Conservation (phyloP, 2,113 vertebrate genomes). For the Grammomys surdaster region DNA sequence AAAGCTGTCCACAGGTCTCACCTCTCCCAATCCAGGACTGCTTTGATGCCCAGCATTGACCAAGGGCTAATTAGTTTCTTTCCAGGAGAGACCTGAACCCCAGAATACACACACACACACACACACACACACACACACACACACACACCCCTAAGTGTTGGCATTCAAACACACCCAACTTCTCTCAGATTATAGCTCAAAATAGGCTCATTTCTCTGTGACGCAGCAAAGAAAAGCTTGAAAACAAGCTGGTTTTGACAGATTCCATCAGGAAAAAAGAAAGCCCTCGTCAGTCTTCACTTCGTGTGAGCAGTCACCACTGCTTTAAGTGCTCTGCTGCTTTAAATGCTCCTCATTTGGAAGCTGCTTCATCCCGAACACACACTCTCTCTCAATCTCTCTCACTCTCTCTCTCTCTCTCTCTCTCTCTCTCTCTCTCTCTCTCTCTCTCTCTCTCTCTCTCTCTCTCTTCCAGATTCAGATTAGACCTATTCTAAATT, state of each 20-base stretch:
- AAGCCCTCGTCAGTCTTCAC: background rate
- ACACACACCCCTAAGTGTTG: background rate
- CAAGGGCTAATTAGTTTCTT: background rate
- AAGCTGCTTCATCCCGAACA: background rate
- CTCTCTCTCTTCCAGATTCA: conserved; percentile 30
- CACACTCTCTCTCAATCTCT: too few species aligned
- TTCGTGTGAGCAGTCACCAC: background rate
- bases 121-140: background rate
- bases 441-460: too few species aligned
- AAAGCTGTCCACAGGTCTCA: background rate
- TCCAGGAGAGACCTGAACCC: background rate
- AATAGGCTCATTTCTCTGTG: background rate
- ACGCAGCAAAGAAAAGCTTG: background rate
- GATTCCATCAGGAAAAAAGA: background rate
- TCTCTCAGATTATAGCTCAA: background rate
- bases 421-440: too few species aligned
- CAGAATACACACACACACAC: background rate
- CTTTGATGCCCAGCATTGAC: background rate
- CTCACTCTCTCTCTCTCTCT: too few species aligned
- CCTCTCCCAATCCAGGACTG: background rate
- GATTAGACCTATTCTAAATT: conserved; percentile 47
- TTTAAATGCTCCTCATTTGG: conserved; percentile 22
- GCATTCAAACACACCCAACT: background rate
- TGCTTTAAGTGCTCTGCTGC: too few species aligned
- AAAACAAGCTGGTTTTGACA: background rate